Evolutionary conservation across 2,888 invertebrate genomes (phyloP).

Genomic region (Callimorpha dominula): DNA sequence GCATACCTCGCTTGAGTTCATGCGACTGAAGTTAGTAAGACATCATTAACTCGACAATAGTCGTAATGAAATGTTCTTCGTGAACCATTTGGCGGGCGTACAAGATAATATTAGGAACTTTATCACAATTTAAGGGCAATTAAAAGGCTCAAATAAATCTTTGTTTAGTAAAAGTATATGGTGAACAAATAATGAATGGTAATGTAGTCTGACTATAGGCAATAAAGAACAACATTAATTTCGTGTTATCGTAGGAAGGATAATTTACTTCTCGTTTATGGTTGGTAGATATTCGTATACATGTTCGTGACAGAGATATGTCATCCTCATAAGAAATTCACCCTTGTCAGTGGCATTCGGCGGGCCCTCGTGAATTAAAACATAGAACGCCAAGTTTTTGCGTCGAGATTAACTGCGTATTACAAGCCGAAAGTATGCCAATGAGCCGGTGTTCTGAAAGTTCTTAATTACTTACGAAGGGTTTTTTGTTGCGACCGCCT

Average conservation of each 20-base stretch:
- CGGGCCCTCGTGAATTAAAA: constrained; percentile 77
- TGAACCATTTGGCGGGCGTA: constrained; percentile 64
- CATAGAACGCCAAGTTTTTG: constrained; percentile 78
- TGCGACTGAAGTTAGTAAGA: constrained; percentile 71
- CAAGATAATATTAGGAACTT: constrained; percentile 69
- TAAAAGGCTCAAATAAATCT: constrained; percentile 60
- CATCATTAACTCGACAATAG: constrained; percentile 77
- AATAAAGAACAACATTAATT: constrained; percentile 58
- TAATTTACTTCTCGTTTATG: constrained; percentile 43
- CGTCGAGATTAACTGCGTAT: constrained; percentile 80
- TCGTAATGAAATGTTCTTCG: constrained; percentile 76
- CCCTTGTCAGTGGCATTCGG: constrained; percentile 72
- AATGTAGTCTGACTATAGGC: constrained; percentile 52
- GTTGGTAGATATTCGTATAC: constrained; percentile 62
- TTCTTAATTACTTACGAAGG: constrained; percentile 79
- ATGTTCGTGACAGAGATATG: constrained; percentile 76
- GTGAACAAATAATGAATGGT: constrained; percentile 52
- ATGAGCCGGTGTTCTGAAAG: constrained; percentile 77
- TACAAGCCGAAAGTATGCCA: constrained; percentile 81
- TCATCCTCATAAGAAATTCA: constrained; percentile 78
- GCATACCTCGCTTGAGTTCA: constrained; percentile 64
- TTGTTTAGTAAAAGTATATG: constrained; percentile 54
- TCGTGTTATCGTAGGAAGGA: constrained; percentile 51
- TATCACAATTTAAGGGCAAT: constrained; percentile 65
- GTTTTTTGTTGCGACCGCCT: constrained; percentile 67